Base-by-base conservation (phyloP, 2,113 vertebrate species). In the Sinocyclocheilus anophthalmus region DNA sequence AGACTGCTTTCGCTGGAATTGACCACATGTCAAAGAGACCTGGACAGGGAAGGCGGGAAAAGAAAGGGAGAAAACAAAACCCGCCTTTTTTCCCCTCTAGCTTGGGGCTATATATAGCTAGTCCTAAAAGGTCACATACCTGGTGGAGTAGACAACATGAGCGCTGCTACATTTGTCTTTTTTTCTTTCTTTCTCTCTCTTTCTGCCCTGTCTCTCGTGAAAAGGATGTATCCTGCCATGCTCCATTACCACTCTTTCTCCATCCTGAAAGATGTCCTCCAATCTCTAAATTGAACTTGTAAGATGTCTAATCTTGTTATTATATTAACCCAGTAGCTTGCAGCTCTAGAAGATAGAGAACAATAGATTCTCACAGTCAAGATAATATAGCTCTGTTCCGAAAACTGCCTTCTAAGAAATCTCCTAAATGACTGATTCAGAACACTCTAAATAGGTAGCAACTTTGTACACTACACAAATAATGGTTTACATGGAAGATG, bases 81-180 rank as follows among this genome's bases (percentile, higher is more conserved):
- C 24, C 2, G 22, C 18, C 48, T 55, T 33, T 30, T 5, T 16
- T n/a, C 12, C 83, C 91, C 87, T 48, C n/a, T 83, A 78, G 91
- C 88, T 89, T 61, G 67, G n/a, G 70, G 88, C 89, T 94, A 93
- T 93, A 92, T 93, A 93, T 93, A 92, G 92, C 86, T 24, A 3
- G 73, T 91, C 90, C 90, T 88, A 53, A 93, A 94, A 94, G 94
- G 93, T 94, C 92, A 93, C 37, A 85, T 89, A 86, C 90, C 89
- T 87, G 57, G 85, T 88, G 83, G 75, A 84, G 73, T 65, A 69
- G 63, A 89, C 90, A 91, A 90, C 79, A 48, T 3, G 86, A 91
- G 89, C 80, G 61, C 83, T 5, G 45, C 83, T 90, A 90, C 80
- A 88, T 89, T 81, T 83, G 87, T 80, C 82, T 87, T 24, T 45